A percentile compares a stretch with the other conserved stretches of the same genome.
Conservation (phyloP, 2,113 vertebrate species). For the Rhabdornis inornatus region DNA sequence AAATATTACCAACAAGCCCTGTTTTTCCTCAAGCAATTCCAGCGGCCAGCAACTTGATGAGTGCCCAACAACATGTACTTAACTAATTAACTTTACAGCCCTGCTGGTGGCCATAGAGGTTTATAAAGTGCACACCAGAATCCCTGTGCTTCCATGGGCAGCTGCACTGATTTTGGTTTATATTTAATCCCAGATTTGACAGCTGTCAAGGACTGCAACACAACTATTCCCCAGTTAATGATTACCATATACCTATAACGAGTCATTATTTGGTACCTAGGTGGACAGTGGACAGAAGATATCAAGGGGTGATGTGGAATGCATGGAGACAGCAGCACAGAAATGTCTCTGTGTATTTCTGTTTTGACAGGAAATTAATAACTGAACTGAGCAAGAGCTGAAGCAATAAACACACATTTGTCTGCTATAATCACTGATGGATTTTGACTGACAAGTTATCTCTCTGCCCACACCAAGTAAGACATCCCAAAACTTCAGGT, state of each 20-base stretch:
- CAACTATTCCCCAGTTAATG: background rate
- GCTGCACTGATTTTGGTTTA: accelerated
- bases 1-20: background rate
- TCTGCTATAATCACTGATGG: background rate
- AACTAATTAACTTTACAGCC: background rate
- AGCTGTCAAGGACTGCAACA: background rate
- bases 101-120: background rate
- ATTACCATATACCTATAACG: background rate
- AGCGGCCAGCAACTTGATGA: background rate
- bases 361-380: background rate
- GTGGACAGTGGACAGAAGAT: background rate
- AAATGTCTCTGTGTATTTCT: background rate
- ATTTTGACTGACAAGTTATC: background rate
- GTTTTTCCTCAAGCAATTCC: background rate
- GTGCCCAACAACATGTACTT: background rate
- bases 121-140: background rate
- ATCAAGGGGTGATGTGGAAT: background rate
- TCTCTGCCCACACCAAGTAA: background rate
- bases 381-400: background rate
- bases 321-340: background rate
- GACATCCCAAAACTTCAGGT: background rate
- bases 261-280: background rate
- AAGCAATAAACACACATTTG: background rate
- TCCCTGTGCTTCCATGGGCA: background rate
- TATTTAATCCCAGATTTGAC: background rate